phyloP scores from a whole-genome alignment of 2,797 vertebrate species.

The Hippopotamyrus pictus region DNA sequence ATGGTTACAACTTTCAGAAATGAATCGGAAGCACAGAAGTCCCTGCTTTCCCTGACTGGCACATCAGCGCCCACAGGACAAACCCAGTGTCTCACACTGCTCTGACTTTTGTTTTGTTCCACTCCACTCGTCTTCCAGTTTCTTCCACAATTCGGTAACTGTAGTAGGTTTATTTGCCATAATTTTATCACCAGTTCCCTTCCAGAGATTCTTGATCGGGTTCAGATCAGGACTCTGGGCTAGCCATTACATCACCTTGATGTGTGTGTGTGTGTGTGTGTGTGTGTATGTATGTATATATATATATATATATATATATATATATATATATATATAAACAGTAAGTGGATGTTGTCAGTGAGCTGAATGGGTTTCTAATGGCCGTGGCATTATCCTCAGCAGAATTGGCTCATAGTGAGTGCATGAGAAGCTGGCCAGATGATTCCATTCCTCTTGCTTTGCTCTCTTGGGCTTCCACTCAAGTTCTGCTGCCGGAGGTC shows the following conservation, averaged over 20 bases:
- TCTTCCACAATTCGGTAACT: too few species aligned
- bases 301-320: too few species aligned
- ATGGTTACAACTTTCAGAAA: neutral
- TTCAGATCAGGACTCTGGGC: too few species aligned
- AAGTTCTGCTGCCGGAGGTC: neutral
- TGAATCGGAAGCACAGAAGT: neutral
- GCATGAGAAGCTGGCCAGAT: neutral
- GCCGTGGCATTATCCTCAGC: neutral
- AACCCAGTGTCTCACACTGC: too few species aligned
- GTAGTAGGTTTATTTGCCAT: too few species aligned
- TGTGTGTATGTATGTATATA: too few species aligned
- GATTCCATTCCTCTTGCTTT: neutral
- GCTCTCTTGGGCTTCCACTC: neutral
- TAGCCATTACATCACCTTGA: too few species aligned
- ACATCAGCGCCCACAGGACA: neutral
- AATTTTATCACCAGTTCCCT: too few species aligned
- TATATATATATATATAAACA: neutral
- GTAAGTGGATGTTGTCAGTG: neutral
- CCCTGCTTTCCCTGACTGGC: neutral
- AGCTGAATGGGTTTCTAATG: neutral
- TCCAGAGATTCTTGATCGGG: too few species aligned
- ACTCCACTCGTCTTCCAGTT: too few species aligned
- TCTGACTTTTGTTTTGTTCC: too few species aligned
- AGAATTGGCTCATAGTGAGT: neutral
- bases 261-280: too few species aligned